Conservation (phyloP, 2,797 vertebrate species). For the Mormyrops boulengeri region DNA sequence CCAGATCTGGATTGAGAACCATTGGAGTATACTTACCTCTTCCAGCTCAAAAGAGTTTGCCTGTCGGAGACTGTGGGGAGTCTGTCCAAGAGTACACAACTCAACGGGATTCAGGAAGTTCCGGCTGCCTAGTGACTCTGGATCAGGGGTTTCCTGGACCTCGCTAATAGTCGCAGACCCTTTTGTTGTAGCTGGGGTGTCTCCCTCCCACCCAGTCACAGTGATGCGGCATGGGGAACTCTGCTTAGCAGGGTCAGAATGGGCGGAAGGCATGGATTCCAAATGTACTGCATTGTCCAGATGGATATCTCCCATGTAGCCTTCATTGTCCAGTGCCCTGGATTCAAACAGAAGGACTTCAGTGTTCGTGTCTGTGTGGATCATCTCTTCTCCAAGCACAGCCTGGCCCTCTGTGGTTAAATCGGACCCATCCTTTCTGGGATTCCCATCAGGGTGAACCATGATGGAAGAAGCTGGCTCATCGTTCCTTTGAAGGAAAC, state of each 20-base stretch:
- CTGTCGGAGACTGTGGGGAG: constrained; percentile 36
- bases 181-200: constrained; percentile 20
- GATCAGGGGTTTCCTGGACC: neutral
- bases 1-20: neutral
- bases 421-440: constrained; percentile 8
- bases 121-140: constrained; percentile 10
- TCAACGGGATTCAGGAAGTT: constrained; percentile 43
- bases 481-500: constrained; percentile 23
- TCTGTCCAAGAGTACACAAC: constrained; percentile 17
- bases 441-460: constrained; percentile 14
- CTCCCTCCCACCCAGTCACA: constrained; percentile 53
- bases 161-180: neutral
- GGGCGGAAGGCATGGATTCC: constrained; percentile 7
- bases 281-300: neutral
- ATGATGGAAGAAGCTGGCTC: neutral
- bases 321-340: neutral
- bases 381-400: neutral
- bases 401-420: neutral
- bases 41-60: constrained; percentile 68
- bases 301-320: neutral
- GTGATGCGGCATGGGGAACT: constrained; percentile 46
- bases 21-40: constrained; percentile 51
- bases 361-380: neutral
- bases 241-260: neutral
- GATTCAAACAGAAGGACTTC: neutral